Conservation (phyloP, 2,797 vertebrate species). For the Leptoclinus maculatus region DNA sequence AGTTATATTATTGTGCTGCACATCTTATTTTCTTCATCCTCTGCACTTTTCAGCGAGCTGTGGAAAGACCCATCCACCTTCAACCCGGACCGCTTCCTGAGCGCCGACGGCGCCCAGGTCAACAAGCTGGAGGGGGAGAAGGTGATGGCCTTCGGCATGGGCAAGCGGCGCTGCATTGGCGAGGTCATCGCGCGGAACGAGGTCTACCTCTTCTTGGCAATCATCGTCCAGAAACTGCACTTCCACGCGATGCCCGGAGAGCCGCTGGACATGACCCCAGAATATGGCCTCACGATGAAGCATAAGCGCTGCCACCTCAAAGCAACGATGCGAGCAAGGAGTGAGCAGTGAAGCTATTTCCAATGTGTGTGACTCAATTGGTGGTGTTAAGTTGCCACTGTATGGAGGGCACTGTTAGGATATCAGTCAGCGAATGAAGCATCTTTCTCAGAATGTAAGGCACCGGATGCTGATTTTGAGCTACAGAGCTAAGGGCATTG, state of each 20-base stretch:
- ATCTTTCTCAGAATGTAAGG: slow-evolving; percentile 52
- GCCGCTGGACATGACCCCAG: slow-evolving; percentile 87
- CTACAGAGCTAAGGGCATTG: slow-evolving; percentile 27
- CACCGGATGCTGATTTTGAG: slow-evolving; percentile 33
- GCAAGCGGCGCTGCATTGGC: slow-evolving; percentile 91
- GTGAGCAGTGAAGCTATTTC: slow-evolving; percentile 50
- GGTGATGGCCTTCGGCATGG: slow-evolving; percentile 89
- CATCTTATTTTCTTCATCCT: slow-evolving; percentile 15
- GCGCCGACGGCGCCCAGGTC: slow-evolving; percentile 69
- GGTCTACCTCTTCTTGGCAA: slow-evolving; percentile 92
- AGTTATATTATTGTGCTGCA: background rate
- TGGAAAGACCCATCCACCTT: slow-evolving; percentile 92
- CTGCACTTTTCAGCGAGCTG: slow-evolving; percentile 76
- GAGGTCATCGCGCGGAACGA: slow-evolving; percentile 90
- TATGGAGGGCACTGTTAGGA: slow-evolving; percentile 5
- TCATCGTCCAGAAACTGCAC: slow-evolving; percentile 88
- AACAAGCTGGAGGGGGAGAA: slow-evolving; percentile 86
- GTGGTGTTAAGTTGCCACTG: slow-evolving; percentile 28
- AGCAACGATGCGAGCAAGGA: slow-evolving; percentile 65
- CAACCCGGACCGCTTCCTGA: slow-evolving; percentile 90
- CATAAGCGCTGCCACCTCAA: slow-evolving; percentile 87
- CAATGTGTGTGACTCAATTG: slow-evolving; percentile 5
- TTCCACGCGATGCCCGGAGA: slow-evolving; percentile 81
- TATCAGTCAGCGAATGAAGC: slow-evolving; percentile 38
- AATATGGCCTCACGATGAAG: slow-evolving; percentile 93